A percentile compares a stretch with the other conserved stretches of the same genome.
These are phyloP conservation scores for Azorinus chamasolen DNA, from an alignment of 2,888 invertebrate genomes.

Conservation along the genomic window DNA sequence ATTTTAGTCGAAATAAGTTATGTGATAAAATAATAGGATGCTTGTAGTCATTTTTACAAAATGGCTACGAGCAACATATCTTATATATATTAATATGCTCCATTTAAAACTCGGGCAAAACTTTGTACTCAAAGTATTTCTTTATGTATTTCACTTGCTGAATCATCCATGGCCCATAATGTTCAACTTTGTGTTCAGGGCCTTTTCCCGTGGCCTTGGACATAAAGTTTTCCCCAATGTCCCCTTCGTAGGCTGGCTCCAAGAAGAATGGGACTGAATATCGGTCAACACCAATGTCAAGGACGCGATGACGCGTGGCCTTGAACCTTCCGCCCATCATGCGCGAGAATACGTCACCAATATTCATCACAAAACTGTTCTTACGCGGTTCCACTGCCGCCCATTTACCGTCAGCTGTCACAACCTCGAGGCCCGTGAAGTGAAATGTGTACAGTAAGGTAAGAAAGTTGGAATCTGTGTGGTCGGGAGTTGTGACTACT, in stretches of 20 bases:
- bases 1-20: too few relatives aligned
- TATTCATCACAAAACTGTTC: slow-evolving; percentile 69
- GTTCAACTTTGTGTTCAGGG: slow-evolving; percentile 34
- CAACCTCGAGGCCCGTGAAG: slow-evolving; percentile 65
- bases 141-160: slow-evolving; percentile 47
- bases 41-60: too few relatives aligned
- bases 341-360: slow-evolving; percentile 68
- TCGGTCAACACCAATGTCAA: slow-evolving; percentile 62
- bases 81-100: background rate
- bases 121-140: slow-evolving; percentile 67
- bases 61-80: too few relatives aligned
- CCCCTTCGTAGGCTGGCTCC: slow-evolving; percentile 63
- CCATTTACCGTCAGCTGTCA: slow-evolving; percentile 58
- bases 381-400: slow-evolving; percentile 59
- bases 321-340: slow-evolving; percentile 67
- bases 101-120: slow-evolving; percentile 64
- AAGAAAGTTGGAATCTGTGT: slow-evolving; percentile 67
- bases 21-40: too few relatives aligned
- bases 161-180: slow-evolving; percentile 51
- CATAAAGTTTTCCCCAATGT: slow-evolving; percentile 58
- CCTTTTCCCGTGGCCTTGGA: slow-evolving; percentile 32
- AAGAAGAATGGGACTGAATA: slow-evolving; percentile 71
- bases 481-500: slow-evolving; percentile 66
- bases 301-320: slow-evolving; percentile 67
- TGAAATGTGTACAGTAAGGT: slow-evolving; percentile 63